Evolutionary conservation across 92 coral and sea anemone species (phyloP).

Genomic region (Zoanthus gigantus): DNA sequence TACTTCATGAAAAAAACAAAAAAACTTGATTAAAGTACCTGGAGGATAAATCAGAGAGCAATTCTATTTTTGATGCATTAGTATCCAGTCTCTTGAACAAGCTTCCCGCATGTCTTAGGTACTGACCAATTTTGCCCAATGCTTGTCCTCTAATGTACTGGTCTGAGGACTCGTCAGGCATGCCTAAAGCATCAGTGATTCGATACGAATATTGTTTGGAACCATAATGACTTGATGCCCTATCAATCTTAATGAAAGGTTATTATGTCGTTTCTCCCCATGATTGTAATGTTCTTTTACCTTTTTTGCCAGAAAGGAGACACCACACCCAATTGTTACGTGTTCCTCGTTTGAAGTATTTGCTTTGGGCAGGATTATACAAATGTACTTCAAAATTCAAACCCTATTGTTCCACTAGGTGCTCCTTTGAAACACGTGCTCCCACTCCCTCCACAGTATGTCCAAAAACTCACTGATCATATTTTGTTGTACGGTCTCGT

Average conservation of each 20-base stretch:
- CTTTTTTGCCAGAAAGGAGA: conserved; percentile 15
- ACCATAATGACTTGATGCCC: conserved; percentile 71
- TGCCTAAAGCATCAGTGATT: conserved; percentile 43
- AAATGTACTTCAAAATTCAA: background rate
- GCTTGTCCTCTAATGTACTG: conserved; percentile 48
- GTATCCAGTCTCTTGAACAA: conserved; percentile 59
- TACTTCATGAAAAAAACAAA: conserved; percentile 29
- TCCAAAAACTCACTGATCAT: background rate
- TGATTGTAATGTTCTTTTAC: conserved; percentile 54
- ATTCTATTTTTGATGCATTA: conserved; percentile 42
- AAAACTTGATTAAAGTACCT: conserved; percentile 55
- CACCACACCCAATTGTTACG: conserved; percentile 22
- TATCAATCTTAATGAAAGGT: conserved; percentile 61
- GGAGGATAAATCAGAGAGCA: conserved; percentile 45
- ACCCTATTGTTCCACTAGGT: background rate
- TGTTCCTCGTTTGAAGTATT: conserved; percentile 1
- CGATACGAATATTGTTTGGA: conserved; percentile 60
- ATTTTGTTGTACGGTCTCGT: conserved; percentile 2
- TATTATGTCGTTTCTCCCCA: conserved; percentile 56
- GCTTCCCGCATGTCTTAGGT: conserved; percentile 66
- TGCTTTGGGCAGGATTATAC: conserved; percentile 10
- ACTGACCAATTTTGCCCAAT: conserved; percentile 59
- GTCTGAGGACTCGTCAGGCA: conserved; percentile 48
- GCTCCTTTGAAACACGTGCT: background rate
- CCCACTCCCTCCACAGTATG: background rate